Base-by-base conservation (phyloP, 2,888 invertebrate species). In the Tetheella fluctuosa region DNA sequence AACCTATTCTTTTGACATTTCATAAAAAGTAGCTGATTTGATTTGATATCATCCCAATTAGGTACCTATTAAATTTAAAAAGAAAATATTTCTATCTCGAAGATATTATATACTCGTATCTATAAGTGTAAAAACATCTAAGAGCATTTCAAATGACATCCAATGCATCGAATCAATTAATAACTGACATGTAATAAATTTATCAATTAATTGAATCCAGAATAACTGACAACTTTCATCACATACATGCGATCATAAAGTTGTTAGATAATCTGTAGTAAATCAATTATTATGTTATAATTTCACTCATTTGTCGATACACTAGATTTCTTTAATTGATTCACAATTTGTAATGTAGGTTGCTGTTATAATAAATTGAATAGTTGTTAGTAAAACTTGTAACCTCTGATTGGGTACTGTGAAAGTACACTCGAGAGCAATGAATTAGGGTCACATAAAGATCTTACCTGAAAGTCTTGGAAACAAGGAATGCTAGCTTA, bases 161-260 rank as follows among this genome's bases (percentile, higher is more conserved):
- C 2, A 20, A 30, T 17, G 39, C 20, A 54, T n/a, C 52, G 25
- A 60, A 39, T 57, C 64, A 56, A 68, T 72, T 73, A 65, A 69
- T 76, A 70, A 71, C 60, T 28, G 23, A 30, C 25, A n/a, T 54
- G 8, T 57, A 62, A 71, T 65, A 65, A 74, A 71, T 72, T n/a
- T 69, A 71, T 67, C 62, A 68, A 73, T 73, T 71, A 34, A 70
- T 59, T 62, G 64, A 69, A 67, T 60, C 65, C 57, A 59, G 65
- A 66, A 69, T 64, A 68, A 69, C 62, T 68, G 73, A 72, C 67
- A 64, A 61, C 56, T 68, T 72, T 74, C 67, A 64, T 60, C 56
- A 56, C 48, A 58, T 23, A 56, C 48, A 58, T 23, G 2, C 30
- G 63, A 73, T 77, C 75, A 74, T 60, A 67, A 62, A 62, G 54